Evolutionary conservation across 1,140 invertebrate species (phyloP), one percentile per base, ranked within the genome.

Genomic region (Zaprionus lachaisei): DNA sequence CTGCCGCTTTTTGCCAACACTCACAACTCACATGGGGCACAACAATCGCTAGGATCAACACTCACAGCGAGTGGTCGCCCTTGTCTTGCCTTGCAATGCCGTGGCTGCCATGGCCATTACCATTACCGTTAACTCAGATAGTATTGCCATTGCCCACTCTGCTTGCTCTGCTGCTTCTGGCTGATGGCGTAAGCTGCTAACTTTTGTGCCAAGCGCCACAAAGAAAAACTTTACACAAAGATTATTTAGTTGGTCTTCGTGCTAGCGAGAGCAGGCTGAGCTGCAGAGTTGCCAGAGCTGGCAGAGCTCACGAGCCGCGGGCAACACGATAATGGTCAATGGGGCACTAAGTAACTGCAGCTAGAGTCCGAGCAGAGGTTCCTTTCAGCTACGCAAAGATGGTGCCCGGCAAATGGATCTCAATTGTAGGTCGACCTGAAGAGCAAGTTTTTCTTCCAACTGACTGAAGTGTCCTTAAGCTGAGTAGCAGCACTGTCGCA

Each of bases 151-250:
- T 62, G 62, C 6, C 38, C n/a, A 51, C 17, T 24, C 20, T 15
- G 24, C 61, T 17, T 34, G 17, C 47, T 6, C 17, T 17, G 28
- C 20, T 58, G 51, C 26, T 17, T 56, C 11, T 58, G 51, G 51
- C 28, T 62, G 31, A 20, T 37, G 15, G 31, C 51, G 20, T 63
- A 74, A 70, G 58, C 72, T 49, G 72, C 15, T 38, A 71, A 71
- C 54, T 64, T 71, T 71, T 64, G 41, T 58, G 26, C 66, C 28
- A 70, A 38, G 38, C 41, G 74, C 63, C 70, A 75, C 78, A 84
- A 66, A 75, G 82, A 66, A 76, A 81, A 84, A 84, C 82, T 84
- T 84, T 81, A 47, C 66, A 75, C 74, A 85, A 85, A 81, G 78
- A 85, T 84, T 84, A 85, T 78, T 85, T 81, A 79, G 78, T 71